Evolutionary conservation across 2,888 invertebrate species (phyloP).

Genomic region (Aspidiotus rigidus): DNA sequence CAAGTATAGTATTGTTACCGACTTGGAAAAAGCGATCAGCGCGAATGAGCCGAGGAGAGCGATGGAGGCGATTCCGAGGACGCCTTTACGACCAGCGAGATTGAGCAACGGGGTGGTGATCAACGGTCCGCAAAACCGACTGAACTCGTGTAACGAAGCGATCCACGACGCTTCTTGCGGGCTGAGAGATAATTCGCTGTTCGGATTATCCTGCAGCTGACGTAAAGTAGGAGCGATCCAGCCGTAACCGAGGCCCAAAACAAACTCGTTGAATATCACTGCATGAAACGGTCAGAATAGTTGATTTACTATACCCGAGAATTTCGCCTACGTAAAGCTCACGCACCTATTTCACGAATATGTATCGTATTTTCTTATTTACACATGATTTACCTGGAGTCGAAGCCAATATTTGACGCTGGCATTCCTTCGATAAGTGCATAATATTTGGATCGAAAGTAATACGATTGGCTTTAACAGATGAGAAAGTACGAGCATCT

Average conservation of each 20-base stretch:
- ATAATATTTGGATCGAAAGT: too few species aligned
- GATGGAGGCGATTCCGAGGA: conserved; percentile 5
- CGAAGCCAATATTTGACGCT: too few species aligned
- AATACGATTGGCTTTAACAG: too few species aligned
- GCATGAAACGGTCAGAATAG: neutral
- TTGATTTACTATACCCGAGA: too few species aligned
- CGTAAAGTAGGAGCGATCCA: conserved; percentile 25
- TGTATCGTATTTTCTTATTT: too few species aligned
- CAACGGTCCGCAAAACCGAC: conserved; percentile 22
- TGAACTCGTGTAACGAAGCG: conserved; percentile 25
- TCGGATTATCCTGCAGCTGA: neutral
- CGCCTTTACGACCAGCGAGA: conserved; percentile 17
- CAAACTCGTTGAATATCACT: conserved; percentile 20
- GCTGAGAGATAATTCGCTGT: conserved; percentile 9
- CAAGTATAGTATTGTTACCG: conserved; percentile 34
- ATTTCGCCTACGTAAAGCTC: too few species aligned
- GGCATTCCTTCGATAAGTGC: too few species aligned
- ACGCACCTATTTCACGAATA: too few species aligned
- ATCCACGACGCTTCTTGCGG: conserved; percentile 20
- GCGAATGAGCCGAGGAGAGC: conserved; percentile 5
- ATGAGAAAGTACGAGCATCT: too few species aligned
- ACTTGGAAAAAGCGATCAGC: conserved; percentile 8
- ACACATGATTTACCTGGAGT: too few species aligned
- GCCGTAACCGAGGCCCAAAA: conserved; percentile 21
- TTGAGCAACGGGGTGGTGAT: neutral